phyloP scores from a whole-genome alignment of 2,113 vertebrate species.

The Erinaceus europaeus region DNA sequence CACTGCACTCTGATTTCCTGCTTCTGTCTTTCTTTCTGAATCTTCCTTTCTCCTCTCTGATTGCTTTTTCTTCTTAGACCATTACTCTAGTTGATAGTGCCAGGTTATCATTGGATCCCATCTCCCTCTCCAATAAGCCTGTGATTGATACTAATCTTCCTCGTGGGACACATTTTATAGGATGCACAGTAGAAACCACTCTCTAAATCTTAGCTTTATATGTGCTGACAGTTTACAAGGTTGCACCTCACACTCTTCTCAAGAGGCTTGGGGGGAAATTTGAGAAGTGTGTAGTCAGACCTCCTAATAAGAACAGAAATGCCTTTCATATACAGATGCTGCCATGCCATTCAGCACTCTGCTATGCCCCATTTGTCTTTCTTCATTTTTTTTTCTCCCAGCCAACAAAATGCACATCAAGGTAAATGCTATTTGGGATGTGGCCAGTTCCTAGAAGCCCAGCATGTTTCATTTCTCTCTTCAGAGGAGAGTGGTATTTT shows the following conservation, averaged over 20 bases:
- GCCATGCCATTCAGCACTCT: conserved; percentile 24
- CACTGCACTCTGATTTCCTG: conserved; percentile 74
- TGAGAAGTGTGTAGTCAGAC: conserved; percentile 73
- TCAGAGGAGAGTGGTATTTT: conserved; percentile 78
- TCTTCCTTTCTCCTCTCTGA: conserved; percentile 82
- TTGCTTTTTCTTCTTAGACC: conserved; percentile 85
- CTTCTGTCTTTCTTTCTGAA: conserved; percentile 75
- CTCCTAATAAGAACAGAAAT: conserved; percentile 73
- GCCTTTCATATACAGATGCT: conserved; percentile 10
- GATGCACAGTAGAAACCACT: conserved; percentile 79
- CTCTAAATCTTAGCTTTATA: conserved; percentile 85
- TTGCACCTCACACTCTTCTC: conserved; percentile 80
- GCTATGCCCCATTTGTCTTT: not conserved
- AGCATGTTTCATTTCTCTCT: conserved; percentile 59
- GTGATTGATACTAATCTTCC: conserved; percentile 89
- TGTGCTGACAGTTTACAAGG: conserved; percentile 82
- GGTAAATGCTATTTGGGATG: not conserved
- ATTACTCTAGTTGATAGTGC: conserved; percentile 84
- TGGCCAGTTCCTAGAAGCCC: conserved; percentile 62
- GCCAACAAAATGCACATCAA: not conserved
- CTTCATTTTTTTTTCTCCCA: not conserved
- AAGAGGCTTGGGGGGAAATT: conserved; percentile 76
- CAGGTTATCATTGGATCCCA: conserved; percentile 84
- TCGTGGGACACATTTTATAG: conserved; percentile 82
- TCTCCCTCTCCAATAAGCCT: conserved; percentile 86